Conservation (phyloP, 2,888 invertebrate species). For the Nemotelus pantherinus region DNA sequence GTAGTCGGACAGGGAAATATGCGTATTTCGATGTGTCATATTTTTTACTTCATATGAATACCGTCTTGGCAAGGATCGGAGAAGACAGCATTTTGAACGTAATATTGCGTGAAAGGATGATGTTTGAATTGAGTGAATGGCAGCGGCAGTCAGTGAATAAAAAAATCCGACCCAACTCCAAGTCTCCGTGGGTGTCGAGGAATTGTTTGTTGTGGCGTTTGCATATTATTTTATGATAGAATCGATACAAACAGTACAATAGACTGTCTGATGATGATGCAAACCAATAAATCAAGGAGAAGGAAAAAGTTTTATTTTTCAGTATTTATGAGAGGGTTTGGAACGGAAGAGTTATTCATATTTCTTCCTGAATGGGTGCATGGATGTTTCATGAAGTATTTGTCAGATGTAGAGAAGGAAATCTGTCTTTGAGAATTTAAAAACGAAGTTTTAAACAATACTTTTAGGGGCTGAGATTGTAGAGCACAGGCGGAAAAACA, state of each 20-base stretch:
- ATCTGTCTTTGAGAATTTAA: too few species aligned
- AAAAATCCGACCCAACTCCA: background rate
- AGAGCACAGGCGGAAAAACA: too few species aligned
- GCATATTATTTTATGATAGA: constrained; percentile 44
- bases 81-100: constrained; percentile 27
- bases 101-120: constrained; percentile 24
- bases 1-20: background rate
- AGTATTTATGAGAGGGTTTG: background rate
- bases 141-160: background rate
- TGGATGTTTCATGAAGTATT: background rate
- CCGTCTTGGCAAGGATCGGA: background rate
- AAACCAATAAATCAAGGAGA: constrained; percentile 43
- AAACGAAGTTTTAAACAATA: too few species aligned
- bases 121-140: background rate
- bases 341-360: constrained; percentile 28
- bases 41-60: background rate
- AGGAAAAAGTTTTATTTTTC: background rate
- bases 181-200: background rate
- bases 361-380: background rate
- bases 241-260: constrained; percentile 19
- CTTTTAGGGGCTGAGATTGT: too few species aligned
- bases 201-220: constrained; percentile 16
- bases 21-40: background rate
- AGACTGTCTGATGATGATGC: constrained; percentile 38
- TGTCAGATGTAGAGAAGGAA: too few species aligned